Conservation (phyloP, 2,113 vertebrate species). For the Noturus placidus region DNA sequence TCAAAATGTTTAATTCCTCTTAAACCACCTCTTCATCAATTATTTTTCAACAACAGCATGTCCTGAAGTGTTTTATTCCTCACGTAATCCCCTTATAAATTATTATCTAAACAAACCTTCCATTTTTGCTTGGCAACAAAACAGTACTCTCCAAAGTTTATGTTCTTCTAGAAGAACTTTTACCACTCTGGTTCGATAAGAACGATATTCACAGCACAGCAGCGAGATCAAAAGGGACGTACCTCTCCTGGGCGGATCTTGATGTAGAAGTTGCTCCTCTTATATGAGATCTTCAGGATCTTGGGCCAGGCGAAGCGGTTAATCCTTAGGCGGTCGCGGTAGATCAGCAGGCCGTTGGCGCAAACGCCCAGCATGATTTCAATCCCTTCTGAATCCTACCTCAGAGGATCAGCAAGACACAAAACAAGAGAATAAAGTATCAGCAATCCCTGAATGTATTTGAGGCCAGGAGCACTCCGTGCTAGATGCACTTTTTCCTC, state of each 20-base stretch:
- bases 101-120: not conserved
- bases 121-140: not conserved
- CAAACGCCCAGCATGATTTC: constrained; percentile 98
- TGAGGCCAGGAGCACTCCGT: not conserved
- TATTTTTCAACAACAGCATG: not conserved
- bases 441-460: not conserved
- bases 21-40: not conserved
- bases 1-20: not conserved
- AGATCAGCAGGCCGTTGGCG: constrained; percentile 95
- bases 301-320: constrained; percentile 99
- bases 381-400: constrained; percentile 95
- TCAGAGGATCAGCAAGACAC: constrained; percentile 14
- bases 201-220: not conserved
- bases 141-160: not conserved
- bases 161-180: constrained; percentile 31
- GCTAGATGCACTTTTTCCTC: not conserved
- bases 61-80: not conserved
- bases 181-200: not conserved
- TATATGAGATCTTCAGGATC: constrained; percentile 99
- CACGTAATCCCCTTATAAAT: constrained; percentile 9
- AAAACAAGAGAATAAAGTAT: not conserved
- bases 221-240: constrained; percentile 7
- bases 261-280: constrained; percentile 99
- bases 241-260: constrained; percentile 98
- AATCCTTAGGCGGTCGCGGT: constrained; percentile 94